Base-by-base conservation (phyloP, 2,888 invertebrate genomes). In the Tipula confusa region DNA sequence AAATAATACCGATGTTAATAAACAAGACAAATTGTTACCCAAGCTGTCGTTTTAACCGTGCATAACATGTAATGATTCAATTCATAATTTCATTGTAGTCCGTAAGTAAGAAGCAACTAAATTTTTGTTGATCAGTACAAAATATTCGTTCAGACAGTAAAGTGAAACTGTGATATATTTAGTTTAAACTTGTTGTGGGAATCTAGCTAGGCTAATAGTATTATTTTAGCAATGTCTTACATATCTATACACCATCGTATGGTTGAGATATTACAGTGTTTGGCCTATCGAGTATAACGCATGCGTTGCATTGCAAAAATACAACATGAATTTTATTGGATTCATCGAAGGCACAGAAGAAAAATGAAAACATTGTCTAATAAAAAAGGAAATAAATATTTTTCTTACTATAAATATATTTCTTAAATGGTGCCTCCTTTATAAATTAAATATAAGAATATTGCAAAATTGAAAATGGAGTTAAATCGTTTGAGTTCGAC, bases 291-390 rank as follows among this genome's bases (percentile, higher is more conserved):
- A 9, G 64, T 24, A 64, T 1, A 64, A 64, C 64, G 64, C 64
- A 64, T 64, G 64, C 64, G 64, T 9, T 64, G 24, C 64, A 0
- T 64, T 24, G 64, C 9, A 64, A 64, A 31, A 64, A 24, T 24
- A 24, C 64, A 64, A 64, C 64, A 64, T 24, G 24, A 64, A 64
- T 64, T 64, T 64, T 64, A 64, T 64, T 64, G 64, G 64, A 64
- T 64, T 64, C 64, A 64, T 64, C 18, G 64, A 24, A 64, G 18
- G 64, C 24, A 64, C 24, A 64, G 64, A 24, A 18, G 64, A 24
- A 64, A 64, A 64, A 64, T 64, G 64, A 64, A 64, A 64, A 9
- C 6, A 64, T 18, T 64, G 24, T 24, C 64, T 64, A 24, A 64
- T 64, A 64, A 64, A 24, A 43, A 43, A 4, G 43, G 4, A 43